These are phyloP conservation scores for Diuraphis noxia DNA, from an alignment of 1,140 invertebrate genomes.

Conservation along the genomic window DNA sequence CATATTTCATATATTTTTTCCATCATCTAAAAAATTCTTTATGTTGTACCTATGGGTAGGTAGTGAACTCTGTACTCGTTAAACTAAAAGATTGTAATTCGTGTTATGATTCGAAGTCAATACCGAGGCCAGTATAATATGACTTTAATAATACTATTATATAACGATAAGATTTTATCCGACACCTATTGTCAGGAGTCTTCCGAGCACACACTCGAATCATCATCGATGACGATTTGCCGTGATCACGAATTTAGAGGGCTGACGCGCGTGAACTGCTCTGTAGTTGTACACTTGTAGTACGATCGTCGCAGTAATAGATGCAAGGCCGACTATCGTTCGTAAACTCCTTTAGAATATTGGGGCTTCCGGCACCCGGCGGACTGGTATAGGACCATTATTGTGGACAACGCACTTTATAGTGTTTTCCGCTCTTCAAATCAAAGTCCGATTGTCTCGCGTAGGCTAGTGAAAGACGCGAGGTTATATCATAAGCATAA, in stretches of 20 bases:
- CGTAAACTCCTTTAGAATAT: neutral
- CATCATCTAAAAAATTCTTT: neutral
- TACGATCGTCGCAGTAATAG: neutral
- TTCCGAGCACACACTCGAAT: neutral
- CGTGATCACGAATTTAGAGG: conserved; percentile 12
- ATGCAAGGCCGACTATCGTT: neutral
- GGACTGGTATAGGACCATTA: neutral
- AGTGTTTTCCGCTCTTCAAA: neutral
- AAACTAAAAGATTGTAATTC: neutral
- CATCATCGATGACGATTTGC: neutral
- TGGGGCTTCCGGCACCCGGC: neutral
- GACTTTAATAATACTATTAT: neutral
- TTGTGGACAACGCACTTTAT: neutral
- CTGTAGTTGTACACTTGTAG: neutral
- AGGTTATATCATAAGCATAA: neutral
- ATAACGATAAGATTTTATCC: neutral
- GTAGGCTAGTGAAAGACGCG: neutral
- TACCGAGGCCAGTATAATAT: conserved; percentile 13
- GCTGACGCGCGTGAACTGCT: neutral
- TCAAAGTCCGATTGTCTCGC: neutral
- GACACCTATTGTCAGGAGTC: conserved; percentile 6
- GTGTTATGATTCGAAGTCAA: neutral
- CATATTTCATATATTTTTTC: neutral
- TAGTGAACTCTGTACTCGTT: neutral
- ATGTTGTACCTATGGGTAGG: no score